These are phyloP conservation scores for Uria aalge DNA, from an alignment of 2,113 vertebrate species.

Conservation along the genomic window DNA sequence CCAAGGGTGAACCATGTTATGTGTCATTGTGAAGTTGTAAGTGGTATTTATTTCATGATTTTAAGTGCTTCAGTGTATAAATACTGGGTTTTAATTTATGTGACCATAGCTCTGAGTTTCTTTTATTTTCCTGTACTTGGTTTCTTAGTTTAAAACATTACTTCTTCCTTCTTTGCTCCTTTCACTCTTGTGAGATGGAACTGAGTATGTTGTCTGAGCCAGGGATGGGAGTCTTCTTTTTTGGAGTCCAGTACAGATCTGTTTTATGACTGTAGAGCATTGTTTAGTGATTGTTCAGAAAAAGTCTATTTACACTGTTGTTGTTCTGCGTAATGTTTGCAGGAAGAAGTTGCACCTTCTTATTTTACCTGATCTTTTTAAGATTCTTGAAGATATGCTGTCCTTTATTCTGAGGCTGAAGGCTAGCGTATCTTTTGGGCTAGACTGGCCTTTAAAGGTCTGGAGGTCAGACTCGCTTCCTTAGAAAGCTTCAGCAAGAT, in stretches of 20 bases:
- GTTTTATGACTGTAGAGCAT: neutral
- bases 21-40: neutral
- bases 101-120: neutral
- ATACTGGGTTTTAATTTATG: neutral
- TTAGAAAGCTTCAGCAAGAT: neutral
- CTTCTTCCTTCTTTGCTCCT: neutral
- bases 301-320: neutral
- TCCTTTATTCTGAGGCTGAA: neutral
- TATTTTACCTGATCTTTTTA: neutral
- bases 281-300: neutral
- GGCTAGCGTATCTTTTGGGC: neutral
- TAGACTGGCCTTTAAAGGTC: neutral
- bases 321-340: neutral
- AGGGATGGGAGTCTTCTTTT: neutral
- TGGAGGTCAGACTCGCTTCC: neutral
- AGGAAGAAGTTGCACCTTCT: neutral
- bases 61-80: neutral
- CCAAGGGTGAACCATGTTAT: neutral
- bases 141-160: neutral
- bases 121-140: neutral
- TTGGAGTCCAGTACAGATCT: neutral
- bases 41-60: neutral
- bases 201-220: neutral
- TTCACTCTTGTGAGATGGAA: neutral
- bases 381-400: accelerated